Base-by-base conservation (phyloP, 2,113 vertebrate genomes). In the Hymenochirus boettgeri region DNA sequence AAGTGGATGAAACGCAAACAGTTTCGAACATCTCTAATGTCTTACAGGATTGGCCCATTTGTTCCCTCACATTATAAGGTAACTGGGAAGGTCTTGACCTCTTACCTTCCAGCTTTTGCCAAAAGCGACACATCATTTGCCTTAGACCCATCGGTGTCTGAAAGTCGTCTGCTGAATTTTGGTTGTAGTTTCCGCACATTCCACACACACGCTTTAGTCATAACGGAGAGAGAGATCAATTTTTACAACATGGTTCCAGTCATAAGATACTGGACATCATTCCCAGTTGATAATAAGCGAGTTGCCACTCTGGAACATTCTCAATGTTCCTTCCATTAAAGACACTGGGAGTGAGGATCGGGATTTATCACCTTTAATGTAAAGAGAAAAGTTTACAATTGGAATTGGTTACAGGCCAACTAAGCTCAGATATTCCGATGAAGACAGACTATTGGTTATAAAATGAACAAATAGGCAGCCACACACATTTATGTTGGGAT, bases 241-340 rank as follows among this genome's bases (percentile, higher is more conserved):
- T 15, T 74, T 24, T 21, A 91, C 48, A 2, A 57, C 45, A 55
- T 79, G 71, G 1, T 80, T 73, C 88, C 88, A 90, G 70, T 89
- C 72, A 1, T 88, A 92, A 10, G 76, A 46, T 3, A 92, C 71
- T 19, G 74, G 35, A 92, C 70, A 1, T 59, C 73, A 65, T 88
- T 89, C 55, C 74, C 39, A 72, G n/a, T 79, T 55, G 1, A 91
- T 57, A 15, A 82, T 3, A 2, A 76, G 21, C 1, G 35, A 77
- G 3, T 47, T 76, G 6, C 88, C 86, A 0, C 82, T 85, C 48
- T 87, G 85, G 18, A 19, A 75, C 1, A 90, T 13, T 0, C 0
- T 27, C 46, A 92, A 17, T 6, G 81, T 83, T 7, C 71, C 77
- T 4, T 65, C 31, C 3, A 79, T 70, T 0, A 90, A 48, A n/a